phyloP scores from a whole-genome alignment of 1,140 invertebrate genomes.

The Homarus americanus region DNA sequence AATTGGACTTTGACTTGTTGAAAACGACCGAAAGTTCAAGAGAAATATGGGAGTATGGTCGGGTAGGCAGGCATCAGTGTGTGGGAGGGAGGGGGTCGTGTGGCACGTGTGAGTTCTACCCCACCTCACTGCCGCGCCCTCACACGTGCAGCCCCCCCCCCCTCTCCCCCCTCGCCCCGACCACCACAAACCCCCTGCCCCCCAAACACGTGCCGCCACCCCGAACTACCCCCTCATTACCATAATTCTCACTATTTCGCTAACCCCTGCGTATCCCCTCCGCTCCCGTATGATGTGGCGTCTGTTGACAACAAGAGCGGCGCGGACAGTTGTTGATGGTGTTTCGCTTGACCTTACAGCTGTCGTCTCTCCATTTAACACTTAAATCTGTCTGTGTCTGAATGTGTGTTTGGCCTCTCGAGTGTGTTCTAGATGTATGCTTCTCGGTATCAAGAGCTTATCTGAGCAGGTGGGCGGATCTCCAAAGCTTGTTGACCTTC shows the following conservation, averaged over 20 bases:
- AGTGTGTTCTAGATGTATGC: too few relatives aligned
- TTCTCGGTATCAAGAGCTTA: too few relatives aligned
- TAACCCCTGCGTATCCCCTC: background rate
- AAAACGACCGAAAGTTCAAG: background rate
- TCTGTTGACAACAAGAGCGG: background rate
- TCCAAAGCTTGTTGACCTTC: too few relatives aligned
- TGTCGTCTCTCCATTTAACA: background rate
- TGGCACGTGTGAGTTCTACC: background rate
- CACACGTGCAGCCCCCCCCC: background rate
- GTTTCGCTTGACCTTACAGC: background rate
- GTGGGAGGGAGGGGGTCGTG: background rate
- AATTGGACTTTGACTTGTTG: too few relatives aligned
- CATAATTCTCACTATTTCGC: conserved; percentile 12
- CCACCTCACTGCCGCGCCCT: background rate
- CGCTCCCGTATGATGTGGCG: background rate
- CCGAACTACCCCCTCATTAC: background rate
- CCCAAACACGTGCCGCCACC: background rate
- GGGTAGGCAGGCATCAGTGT: background rate
- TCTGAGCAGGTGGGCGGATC: too few relatives aligned
- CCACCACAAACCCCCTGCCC: background rate
- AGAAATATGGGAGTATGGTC: background rate
- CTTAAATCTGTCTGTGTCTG: too few relatives aligned
- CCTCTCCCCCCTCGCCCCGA: background rate
- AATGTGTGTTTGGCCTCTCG: too few relatives aligned
- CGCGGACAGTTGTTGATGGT: too few relatives aligned